phyloP scores from a whole-genome alignment of 2,797 vertebrate genomes.

The Arrhamphus sclerolepis region DNA sequence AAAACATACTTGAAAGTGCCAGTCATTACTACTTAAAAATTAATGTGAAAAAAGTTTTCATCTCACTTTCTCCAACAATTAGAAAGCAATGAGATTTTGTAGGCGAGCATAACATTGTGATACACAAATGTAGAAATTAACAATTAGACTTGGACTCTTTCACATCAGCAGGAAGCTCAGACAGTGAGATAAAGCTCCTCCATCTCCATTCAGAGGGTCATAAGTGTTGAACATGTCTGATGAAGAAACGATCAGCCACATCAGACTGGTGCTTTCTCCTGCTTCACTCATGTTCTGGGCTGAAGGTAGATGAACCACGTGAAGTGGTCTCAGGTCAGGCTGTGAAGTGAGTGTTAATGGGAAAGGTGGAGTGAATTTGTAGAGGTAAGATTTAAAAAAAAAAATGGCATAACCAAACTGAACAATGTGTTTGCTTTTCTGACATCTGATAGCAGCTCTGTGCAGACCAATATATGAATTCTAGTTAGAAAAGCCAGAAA shows the following conservation, averaged over 20 bases:
- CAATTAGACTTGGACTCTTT: conserved; percentile 45
- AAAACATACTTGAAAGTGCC: conserved; percentile 16
- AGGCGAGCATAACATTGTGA: conserved; percentile 37
- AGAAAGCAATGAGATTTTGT: conserved; percentile 49
- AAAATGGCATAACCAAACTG: too few relatives aligned
- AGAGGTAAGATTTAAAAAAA: not conserved
- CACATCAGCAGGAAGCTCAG: conserved; percentile 37
- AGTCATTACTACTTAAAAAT: conserved; percentile 36
- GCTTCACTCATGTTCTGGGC: conserved; percentile 23
- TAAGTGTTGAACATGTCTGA: conserved; percentile 24
- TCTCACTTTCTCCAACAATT: conserved; percentile 45
- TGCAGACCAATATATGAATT: too few relatives aligned
- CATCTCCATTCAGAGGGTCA: conserved; percentile 27
- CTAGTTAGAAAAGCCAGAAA: too few relatives aligned
- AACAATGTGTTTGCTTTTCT: too few relatives aligned
- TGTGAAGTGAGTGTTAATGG: not conserved
- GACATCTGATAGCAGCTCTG: too few relatives aligned
- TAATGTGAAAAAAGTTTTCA: conserved; percentile 43
- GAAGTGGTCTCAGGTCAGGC: conserved; percentile 10
- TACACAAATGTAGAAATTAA: conserved; percentile 38
- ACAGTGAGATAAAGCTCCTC: conserved; percentile 29
- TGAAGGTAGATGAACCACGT: conserved; percentile 18
- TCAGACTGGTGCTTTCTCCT: conserved; percentile 6
- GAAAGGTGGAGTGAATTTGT: conserved; percentile 3
- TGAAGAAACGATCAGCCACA: conserved; percentile 42